Evolutionary conservation across 2,888 invertebrate species (phyloP).

Genomic region (Amiota minor): DNA sequence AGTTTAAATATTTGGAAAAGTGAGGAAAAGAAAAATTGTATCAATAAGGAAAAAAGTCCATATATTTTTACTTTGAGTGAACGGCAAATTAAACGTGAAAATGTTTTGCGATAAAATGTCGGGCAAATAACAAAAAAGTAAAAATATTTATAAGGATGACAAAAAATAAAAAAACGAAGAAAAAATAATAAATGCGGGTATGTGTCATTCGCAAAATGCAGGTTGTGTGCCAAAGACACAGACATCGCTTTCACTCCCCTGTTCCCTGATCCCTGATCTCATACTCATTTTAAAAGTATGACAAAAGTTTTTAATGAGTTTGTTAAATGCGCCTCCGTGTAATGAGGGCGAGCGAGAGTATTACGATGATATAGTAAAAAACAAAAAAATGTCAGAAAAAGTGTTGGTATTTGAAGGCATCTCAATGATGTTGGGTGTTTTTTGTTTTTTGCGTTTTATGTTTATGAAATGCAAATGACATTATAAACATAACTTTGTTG

Average conservation of each 20-base stretch:
- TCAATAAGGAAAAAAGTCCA: not conserved
- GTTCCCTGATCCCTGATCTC: not conserved
- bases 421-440: not conserved
- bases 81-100: constrained; percentile 24
- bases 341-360: not conserved
- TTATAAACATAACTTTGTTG: constrained; percentile 25
- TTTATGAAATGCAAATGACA: constrained; percentile 22
- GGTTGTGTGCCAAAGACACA: not conserved
- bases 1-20: constrained; percentile 15
- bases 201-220: constrained; percentile 23
- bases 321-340: constrained; percentile 56
- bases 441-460: not conserved
- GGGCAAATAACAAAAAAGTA: constrained; percentile 41
- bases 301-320: constrained; percentile 68
- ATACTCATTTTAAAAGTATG: constrained; percentile 30
- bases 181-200: constrained; percentile 36
- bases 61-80: constrained; percentile 6
- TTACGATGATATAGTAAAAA: not conserved
- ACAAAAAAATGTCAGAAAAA: constrained; percentile 8
- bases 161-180: not conserved
- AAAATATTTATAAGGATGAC: constrained; percentile 47
- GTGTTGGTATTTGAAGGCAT: constrained; percentile 17
- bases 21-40: not conserved
- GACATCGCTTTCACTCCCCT: not conserved
- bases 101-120: constrained; percentile 15